Evolutionary conservation across 2,113 vertebrate genomes (phyloP).

Genomic region (Jacana jacana): DNA sequence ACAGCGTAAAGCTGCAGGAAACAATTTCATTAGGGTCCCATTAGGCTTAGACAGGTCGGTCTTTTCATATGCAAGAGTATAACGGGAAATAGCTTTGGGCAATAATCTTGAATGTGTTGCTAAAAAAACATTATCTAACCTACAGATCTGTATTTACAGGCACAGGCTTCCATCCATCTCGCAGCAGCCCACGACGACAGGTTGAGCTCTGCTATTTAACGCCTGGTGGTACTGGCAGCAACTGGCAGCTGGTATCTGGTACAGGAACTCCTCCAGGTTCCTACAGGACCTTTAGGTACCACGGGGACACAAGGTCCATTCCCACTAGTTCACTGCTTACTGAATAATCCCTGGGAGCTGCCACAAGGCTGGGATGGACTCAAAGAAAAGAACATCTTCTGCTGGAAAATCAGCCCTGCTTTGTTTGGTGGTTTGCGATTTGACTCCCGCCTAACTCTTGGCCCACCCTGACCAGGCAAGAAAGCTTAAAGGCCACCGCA

Average conservation of each 20-base stretch:
- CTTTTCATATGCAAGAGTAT: not conserved
- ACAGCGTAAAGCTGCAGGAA: not conserved
- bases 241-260: too few relatives aligned
- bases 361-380: not conserved
- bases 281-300: not conserved
- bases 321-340: not conserved
- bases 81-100: not conserved
- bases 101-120: not conserved
- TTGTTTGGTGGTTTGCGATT: not conserved
- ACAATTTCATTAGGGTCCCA: not conserved
- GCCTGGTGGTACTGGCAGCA: not conserved
- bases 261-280: not conserved
- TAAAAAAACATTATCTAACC: constrained; percentile 6
- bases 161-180: not conserved
- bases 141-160: not conserved
- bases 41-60: not conserved
- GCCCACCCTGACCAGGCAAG: not conserved
- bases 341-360: not conserved
- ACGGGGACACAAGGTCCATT: fast-evolving
- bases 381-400: not conserved
- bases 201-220: not conserved
- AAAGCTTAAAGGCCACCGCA: not conserved
- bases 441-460: not conserved
- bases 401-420: not conserved
- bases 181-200: fast-evolving